phyloP scores from a whole-genome alignment of 1,140 invertebrate species.

The Cryptotermes secundus region DNA sequence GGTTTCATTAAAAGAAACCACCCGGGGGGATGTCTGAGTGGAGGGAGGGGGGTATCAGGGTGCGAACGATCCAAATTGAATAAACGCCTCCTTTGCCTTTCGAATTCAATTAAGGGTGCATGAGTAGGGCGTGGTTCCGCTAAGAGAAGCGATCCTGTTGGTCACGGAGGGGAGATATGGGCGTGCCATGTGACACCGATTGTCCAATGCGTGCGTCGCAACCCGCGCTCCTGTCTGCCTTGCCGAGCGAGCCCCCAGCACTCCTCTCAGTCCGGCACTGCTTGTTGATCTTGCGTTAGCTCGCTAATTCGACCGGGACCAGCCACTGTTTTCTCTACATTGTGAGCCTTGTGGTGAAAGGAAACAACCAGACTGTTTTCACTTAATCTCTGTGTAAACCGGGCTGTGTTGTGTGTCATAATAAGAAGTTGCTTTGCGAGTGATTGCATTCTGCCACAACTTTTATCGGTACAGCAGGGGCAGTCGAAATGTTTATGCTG shows the following conservation, averaged over 20 bases:
- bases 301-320: slow-evolving; percentile 37
- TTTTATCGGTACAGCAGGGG: neutral
- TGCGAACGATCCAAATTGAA: too few species aligned
- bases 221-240: neutral
- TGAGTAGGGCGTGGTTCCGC: neutral
- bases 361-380: slow-evolving; percentile 46
- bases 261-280: slow-evolving; percentile 28
- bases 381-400: slow-evolving; percentile 44
- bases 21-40: neutral
- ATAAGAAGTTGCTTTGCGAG: slow-evolving; percentile 37
- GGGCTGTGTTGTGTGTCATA: slow-evolving; percentile 43
- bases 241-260: neutral
- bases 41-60: too few species aligned
- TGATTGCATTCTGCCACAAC: slow-evolving; percentile 17
- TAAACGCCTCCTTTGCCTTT: too few species aligned
- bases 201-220: slow-evolving; percentile 26
- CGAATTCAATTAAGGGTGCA: neutral
- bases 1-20: slow-evolving; percentile 21
- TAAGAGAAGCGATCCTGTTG: neutral
- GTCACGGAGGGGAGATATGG: neutral
- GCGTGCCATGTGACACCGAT: slow-evolving; percentile 24
- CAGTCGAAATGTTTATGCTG: slow-evolving; percentile 21
- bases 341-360: slow-evolving; percentile 40
- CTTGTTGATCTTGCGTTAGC: slow-evolving; percentile 41
- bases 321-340: slow-evolving; percentile 35